phyloP scores from a whole-genome alignment of 1,140 invertebrate genomes.

The Oryctes rhinoceros region DNA sequence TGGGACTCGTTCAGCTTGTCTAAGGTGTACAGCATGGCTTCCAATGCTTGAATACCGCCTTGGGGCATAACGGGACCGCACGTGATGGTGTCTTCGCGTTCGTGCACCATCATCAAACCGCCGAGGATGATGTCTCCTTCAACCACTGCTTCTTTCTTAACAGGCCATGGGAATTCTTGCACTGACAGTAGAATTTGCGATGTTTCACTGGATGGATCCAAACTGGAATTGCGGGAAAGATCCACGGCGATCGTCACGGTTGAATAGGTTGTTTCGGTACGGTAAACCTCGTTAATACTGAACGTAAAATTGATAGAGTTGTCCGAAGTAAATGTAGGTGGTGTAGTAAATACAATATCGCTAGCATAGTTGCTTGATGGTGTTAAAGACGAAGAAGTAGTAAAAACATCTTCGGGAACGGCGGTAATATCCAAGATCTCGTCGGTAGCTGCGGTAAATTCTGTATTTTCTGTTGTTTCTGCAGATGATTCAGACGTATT shows the following conservation, averaged over 20 bases:
- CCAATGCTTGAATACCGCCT: conserved; percentile 84
- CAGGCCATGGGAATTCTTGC: conserved; percentile 72
- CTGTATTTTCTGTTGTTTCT: too few species aligned
- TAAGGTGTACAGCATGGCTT: conserved; percentile 87
- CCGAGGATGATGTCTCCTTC: conserved; percentile 87
- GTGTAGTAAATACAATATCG: too few species aligned
- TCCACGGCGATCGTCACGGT: background rate
- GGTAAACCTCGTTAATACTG: too few species aligned
- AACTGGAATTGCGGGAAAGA: background rate
- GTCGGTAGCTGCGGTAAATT: too few species aligned
- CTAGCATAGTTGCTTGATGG: too few species aligned
- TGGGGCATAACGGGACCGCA: conserved; percentile 91
- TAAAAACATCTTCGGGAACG: too few species aligned
- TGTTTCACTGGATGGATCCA: background rate
- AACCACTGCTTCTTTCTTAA: conserved; percentile 85
- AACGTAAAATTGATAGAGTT: too few species aligned
- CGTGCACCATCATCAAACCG: conserved; percentile 94
- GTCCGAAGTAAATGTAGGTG: too few species aligned
- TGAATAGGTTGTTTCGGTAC: background rate
- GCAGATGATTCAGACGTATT: too few species aligned
- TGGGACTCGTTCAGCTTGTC: conserved; percentile 75
- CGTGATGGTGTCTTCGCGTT: conserved; percentile 78
- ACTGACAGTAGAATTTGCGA: background rate
- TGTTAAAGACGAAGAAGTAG: too few species aligned
- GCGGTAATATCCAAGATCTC: too few species aligned